These are phyloP conservation scores for Electrona antarctica DNA, from an alignment of 2,113 vertebrate species.

Conservation along the genomic window DNA sequence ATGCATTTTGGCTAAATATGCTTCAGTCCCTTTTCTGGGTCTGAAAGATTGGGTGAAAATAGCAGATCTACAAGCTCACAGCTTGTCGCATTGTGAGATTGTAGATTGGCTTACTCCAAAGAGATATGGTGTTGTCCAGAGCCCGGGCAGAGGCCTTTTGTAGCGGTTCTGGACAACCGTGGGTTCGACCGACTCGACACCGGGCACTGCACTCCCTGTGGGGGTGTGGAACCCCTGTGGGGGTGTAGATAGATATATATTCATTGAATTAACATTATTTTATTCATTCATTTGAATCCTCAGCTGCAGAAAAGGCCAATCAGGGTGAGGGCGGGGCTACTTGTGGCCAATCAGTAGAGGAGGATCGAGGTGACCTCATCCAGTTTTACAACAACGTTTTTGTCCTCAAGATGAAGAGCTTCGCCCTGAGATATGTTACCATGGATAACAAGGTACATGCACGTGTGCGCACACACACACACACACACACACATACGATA, in stretches of 20 bases:
- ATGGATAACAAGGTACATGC: conserved; percentile 82
- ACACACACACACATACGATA: background rate
- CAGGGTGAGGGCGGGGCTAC: conserved; percentile 7
- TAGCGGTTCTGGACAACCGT: no score
- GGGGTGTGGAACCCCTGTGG: background rate
- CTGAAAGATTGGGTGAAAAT: no score
- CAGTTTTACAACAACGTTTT: conserved; percentile 94
- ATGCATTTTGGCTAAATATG: no score
- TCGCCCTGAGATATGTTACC: conserved; percentile 86
- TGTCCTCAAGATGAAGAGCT: conserved; percentile 88
- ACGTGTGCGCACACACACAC: rapidly evolving
- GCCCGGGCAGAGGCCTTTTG: background rate
- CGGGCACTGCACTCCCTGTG: no score
- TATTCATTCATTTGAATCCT: background rate
- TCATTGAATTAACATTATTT: no score
- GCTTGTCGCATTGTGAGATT: no score
- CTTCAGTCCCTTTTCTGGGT: no score
- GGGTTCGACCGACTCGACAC: no score
- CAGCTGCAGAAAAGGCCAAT: conserved; percentile 67
- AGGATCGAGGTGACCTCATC: conserved; percentile 93
- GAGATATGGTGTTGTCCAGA: background rate
- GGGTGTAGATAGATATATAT: no score
- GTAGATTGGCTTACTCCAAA: no score
- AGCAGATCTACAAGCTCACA: no score
- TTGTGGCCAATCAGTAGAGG: conserved; percentile 50